Evolutionary conservation across 2,888 invertebrate species (phyloP).

Genomic region (Xestia ashworthii): DNA sequence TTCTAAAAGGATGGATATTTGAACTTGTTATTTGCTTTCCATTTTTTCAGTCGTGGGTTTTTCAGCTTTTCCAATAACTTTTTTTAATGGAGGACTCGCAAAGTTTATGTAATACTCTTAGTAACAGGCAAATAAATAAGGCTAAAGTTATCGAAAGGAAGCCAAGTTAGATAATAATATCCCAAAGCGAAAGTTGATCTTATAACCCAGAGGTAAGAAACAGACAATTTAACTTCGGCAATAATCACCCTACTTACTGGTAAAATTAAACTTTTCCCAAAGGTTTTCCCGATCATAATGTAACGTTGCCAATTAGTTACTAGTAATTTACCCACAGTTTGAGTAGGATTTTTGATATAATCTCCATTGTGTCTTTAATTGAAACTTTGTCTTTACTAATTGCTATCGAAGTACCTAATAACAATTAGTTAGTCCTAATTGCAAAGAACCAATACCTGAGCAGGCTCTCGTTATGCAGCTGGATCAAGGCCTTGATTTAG

Average conservation of each 20-base stretch:
- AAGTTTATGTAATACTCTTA: neutral
- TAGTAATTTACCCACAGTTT: constrained; percentile 8
- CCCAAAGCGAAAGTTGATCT: neutral
- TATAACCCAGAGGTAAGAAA: neutral
- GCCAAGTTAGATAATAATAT: neutral
- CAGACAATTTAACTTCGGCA: neutral
- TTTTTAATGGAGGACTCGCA: neutral
- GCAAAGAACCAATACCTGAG: too few species aligned
- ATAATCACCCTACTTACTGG: neutral
- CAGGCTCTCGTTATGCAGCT: too few species aligned
- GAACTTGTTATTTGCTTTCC: too few species aligned
- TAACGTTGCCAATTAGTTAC: neutral
- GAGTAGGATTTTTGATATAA: neutral
- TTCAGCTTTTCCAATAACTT: too few species aligned
- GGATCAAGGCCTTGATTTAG: too few species aligned
- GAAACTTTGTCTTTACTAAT: neutral
- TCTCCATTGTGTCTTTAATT: constrained; percentile 2
- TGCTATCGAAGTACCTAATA: neutral
- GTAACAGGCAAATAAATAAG: neutral
- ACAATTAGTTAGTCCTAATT: neutral
- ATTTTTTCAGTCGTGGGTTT: too few species aligned
- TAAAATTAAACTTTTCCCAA: neutral
- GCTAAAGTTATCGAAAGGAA: neutral
- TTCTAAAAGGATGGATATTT: too few species aligned
- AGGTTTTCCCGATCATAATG: neutral